A percentile compares a stretch with the other conserved stretches of the same genome.
Conservation (phyloP, 1,140 invertebrate genomes). For the Macrostomum lignano region DNA sequence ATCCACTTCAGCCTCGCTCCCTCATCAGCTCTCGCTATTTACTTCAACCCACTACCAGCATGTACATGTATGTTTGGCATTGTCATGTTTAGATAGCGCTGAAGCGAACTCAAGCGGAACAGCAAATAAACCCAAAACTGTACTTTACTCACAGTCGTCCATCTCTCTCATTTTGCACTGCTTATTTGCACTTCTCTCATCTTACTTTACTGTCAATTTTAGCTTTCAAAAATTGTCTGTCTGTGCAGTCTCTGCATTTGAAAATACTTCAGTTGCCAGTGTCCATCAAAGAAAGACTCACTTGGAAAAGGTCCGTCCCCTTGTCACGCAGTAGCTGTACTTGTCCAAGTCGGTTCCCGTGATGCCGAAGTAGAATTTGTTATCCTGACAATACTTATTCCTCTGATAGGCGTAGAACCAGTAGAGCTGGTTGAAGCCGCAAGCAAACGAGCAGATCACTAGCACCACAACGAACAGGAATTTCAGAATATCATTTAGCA, state of each 20-base stretch:
- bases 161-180: too few relatives aligned
- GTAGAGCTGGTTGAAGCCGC: constrained; percentile 61
- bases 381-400: constrained; percentile 43
- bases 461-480: constrained; percentile 72
- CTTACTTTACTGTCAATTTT: constrained; percentile 4
- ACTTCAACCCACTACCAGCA: too few relatives aligned
- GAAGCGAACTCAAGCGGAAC: too few relatives aligned
- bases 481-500: constrained; percentile 92
- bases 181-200: neutral
- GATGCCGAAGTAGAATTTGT: neutral
- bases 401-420: constrained; percentile 91
- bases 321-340: constrained; percentile 4
- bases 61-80: too few relatives aligned
- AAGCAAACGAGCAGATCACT: constrained; percentile 85
- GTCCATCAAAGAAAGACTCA: neutral
- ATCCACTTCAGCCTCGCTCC: too few relatives aligned
- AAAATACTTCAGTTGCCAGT: too few relatives aligned
- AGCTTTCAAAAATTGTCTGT: neutral
- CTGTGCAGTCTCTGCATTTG: too few relatives aligned
- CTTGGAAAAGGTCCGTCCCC: constrained; percentile 2
- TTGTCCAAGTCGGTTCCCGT: neutral
- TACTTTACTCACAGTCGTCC: too few relatives aligned
- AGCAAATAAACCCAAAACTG: too few relatives aligned
- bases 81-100: too few relatives aligned
- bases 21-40: too few relatives aligned